Evolutionary conservation across 2,113 vertebrate genomes (phyloP), one percentile per base, ranked within the genome.

Genomic region (Limnothrissa miodon): DNA sequence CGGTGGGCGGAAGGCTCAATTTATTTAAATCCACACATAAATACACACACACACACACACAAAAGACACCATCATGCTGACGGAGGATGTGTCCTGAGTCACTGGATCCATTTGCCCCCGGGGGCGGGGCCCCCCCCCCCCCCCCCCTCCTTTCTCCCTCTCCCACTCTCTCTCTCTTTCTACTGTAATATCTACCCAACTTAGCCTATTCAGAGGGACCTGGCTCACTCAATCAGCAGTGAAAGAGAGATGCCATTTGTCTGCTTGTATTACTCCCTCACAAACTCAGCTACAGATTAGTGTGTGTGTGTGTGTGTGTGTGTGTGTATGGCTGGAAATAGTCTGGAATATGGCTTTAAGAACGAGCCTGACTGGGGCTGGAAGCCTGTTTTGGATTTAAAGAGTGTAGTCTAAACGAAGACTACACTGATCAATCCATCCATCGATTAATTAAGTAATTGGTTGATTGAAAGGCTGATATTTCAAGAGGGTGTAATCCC

Each of bases 111-210:
- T 86, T 86, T 81, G 82, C 53, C 79, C 13, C 53, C 82, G 84
- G 56, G 81, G 44, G 56, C 39, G 39, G 33, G 84, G 59, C 25
- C 7, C 29, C 17, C 85, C n/a, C n/a, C n/a, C n/a, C n/a, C n/a
- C n/a, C n/a, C n/a, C n/a, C n/a, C n/a, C n/a, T n/a, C n/a, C n/a
- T n/a, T n/a, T n/a, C n/a, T n/a, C n/a, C n/a, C n/a, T n/a, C n/a
- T n/a, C n/a, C n/a, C n/a, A n/a, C n/a, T 42, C 42, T 42, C 42
- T 42, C 42, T 42, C 42, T 42, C 42, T 42, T 6, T 42, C 42
- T 42, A 78, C 66, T 78, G 70, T 86, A 81, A 86, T 84, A 89
- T 88, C 86, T 86, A 81, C 86, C 82, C 39, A 66, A 84, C 78
- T 80, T 87, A 85, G 79, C 79, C 86, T 81, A 62, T 29, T 62